Conservation (phyloP, 2,797 vertebrate species). For the Brotula barbata region DNA sequence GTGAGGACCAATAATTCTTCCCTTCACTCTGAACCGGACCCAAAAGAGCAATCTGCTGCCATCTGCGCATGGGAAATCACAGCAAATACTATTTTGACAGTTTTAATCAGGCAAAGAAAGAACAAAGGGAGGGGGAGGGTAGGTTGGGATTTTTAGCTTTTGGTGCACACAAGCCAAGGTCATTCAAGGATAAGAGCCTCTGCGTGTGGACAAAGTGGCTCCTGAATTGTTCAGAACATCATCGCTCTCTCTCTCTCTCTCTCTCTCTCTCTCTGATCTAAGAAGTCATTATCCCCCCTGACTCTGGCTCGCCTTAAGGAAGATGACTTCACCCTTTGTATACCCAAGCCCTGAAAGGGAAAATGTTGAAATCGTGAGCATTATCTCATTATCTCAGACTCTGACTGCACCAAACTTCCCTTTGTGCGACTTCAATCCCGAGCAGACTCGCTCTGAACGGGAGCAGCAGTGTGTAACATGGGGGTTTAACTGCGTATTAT, state of each 20-base stretch:
- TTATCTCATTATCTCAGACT: constrained; percentile 46
- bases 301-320: constrained; percentile 19
- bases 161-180: constrained; percentile 49
- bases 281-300: constrained; percentile 29
- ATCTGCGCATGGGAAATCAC: constrained; percentile 55
- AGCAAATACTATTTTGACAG: constrained; percentile 57
- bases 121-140: neutral
- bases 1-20: constrained; percentile 8
- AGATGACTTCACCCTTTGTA: constrained; percentile 40
- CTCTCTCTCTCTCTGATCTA: constrained; percentile 33
- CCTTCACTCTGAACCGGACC: constrained; percentile 27
- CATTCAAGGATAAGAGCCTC: constrained; percentile 42
- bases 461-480: constrained; percentile 39
- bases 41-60: constrained; percentile 62
- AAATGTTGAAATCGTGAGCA: constrained; percentile 18
- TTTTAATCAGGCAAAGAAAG: constrained; percentile 52
- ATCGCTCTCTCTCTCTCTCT: constrained; percentile 27
- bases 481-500: constrained; percentile 35
- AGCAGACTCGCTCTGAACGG: constrained; percentile 38
- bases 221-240: constrained; percentile 7
- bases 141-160: constrained; percentile 24
- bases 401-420: constrained; percentile 44
- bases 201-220: constrained; percentile 11
- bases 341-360: constrained; percentile 23
- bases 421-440: constrained; percentile 25